Base-by-base conservation (phyloP, 2,797 vertebrate genomes). In the Clarias laeviceps region DNA sequence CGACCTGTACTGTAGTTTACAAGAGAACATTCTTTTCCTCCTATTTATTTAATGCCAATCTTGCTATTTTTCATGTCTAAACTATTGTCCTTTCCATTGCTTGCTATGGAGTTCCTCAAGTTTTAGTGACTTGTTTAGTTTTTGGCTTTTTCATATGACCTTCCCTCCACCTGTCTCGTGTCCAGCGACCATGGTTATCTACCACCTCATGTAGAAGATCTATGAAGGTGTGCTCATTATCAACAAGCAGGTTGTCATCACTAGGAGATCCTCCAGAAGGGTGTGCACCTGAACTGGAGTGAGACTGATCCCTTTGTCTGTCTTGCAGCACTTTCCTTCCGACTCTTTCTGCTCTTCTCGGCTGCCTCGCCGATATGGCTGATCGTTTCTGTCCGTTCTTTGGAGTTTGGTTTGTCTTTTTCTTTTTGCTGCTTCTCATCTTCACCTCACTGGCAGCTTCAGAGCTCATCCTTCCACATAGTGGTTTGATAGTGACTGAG, bases 121-220 rank as follows among this genome's bases (percentile, higher is more conserved):
- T 4, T 29, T 83, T 62, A 50, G 2, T 57, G 88, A 18, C 83
- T 84, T 68, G 88, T 79, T 86, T 90, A 12, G 15, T 64, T 82
- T 88, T 89, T 84, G 90, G 91, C 88, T 89, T 93, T 81, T 90
- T 94, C 56, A 82, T 74, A 12, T 95, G 93, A 0, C 79, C 92
- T 88, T 94, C 93, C 83, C 83, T 96, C 96, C 96, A 96, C 34
- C 95, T 87, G 20, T 95, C 94, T 82, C 95, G 87, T 32, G 96
- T 97, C 94, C 96, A 95, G 61, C 96, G 93, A 6, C 95, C 95
- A 11, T 94, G 92, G 90, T 96, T 96, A 91, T 96, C 94, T 54
- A 92, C 93, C 8, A 96, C 96, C 74, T 97, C 96, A 0, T 96
- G 95, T 83, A 96, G 91, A 87, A 96, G 94, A 89, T 95, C 94